Evolutionary conservation across 2,113 vertebrate species (phyloP).

Genomic region (Ctenodactylus gundi): DNA sequence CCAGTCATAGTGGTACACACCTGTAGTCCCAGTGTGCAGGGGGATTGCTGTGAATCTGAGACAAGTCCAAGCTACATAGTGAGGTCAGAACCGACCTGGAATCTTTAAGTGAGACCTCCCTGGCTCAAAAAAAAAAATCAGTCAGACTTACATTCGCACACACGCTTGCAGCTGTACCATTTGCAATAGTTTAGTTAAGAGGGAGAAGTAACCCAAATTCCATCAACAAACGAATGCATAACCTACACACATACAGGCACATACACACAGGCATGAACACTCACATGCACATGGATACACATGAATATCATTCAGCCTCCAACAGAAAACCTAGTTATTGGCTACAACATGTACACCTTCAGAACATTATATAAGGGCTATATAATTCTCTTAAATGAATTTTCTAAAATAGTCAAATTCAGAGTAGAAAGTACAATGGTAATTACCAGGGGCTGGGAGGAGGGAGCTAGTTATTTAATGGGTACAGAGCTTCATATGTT

Average conservation of each 20-base stretch:
- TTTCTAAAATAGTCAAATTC: background rate
- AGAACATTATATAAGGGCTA: background rate
- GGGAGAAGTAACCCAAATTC: background rate
- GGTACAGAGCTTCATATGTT: background rate
- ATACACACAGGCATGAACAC: too few species aligned
- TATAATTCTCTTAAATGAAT: background rate
- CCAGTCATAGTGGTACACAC: too few species aligned
- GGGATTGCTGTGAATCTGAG: too few species aligned
- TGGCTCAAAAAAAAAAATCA: too few species aligned
- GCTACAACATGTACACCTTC: background rate
- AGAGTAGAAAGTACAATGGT: background rate
- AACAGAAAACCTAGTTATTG: constrained; percentile 12
- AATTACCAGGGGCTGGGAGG: background rate
- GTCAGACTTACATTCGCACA: background rate
- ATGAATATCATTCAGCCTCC: background rate
- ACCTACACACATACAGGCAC: background rate
- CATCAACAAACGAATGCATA: background rate
- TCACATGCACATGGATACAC: background rate
- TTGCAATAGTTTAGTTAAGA: background rate
- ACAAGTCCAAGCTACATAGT: too few species aligned
- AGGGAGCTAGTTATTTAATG: background rate
- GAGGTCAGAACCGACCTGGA: too few species aligned
- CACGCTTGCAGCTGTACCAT: background rate
- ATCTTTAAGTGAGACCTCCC: too few species aligned
- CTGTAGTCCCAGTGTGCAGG: too few species aligned